Evolutionary conservation across 2,888 invertebrate species (phyloP).

Genomic region (Sipha maydis): DNA sequence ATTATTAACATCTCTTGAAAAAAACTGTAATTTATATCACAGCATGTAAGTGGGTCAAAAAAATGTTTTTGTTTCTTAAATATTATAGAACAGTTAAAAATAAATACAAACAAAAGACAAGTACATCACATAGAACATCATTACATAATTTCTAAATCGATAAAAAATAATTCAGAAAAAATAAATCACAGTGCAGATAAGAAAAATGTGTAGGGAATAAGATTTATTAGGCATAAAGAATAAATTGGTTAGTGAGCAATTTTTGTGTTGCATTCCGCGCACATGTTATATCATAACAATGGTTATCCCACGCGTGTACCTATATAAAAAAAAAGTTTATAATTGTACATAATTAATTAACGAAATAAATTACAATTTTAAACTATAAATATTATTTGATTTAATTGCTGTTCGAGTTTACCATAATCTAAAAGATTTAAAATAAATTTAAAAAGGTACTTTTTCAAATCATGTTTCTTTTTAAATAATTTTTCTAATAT

Average conservation of each 20-base stretch:
- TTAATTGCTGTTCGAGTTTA: too few species aligned
- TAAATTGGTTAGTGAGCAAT: neutral
- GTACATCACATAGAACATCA: neutral
- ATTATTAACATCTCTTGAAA: neutral
- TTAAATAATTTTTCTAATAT: too few species aligned
- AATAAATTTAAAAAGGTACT: too few species aligned
- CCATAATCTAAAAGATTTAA: too few species aligned
- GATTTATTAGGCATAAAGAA: neutral
- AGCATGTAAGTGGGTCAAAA: neutral
- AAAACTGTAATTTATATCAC: neutral
- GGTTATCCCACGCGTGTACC: neutral
- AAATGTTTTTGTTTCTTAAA: conserved; percentile 26
- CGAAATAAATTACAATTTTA: too few species aligned
- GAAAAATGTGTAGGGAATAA: conserved; percentile 1
- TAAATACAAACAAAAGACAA: conserved; percentile 20
- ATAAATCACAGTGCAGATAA: neutral
- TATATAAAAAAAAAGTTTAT: too few species aligned
- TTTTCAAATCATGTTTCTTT: too few species aligned
- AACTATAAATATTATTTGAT: too few species aligned
- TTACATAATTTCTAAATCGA: conserved; percentile 17
- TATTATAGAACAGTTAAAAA: neutral
- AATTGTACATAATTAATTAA: too few species aligned
- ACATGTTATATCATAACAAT: neutral
- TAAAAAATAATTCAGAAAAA: conserved; percentile 30
- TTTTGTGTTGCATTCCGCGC: neutral